phyloP scores from a whole-genome alignment of 92 coral and sea anemone species.

The Porites divaricata region DNA sequence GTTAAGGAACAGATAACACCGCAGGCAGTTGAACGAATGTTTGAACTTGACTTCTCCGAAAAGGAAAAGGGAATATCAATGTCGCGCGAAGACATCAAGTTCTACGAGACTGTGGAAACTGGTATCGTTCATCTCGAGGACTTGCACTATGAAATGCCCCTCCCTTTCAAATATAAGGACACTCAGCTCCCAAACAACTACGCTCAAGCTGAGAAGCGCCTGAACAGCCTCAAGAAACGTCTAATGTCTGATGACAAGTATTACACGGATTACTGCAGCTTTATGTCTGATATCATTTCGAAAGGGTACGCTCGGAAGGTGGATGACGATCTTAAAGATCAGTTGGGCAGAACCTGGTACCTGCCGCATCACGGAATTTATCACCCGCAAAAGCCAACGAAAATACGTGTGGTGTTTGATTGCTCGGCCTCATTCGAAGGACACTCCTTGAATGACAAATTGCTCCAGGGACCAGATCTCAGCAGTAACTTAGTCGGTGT shows the following conservation, averaged over 20 bases:
- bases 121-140: slow-evolving; percentile 57
- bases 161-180: slow-evolving; percentile 47
- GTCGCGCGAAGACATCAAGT: slow-evolving; percentile 46
- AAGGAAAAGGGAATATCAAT: slow-evolving; percentile 45
- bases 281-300: slow-evolving; percentile 47
- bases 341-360: slow-evolving; percentile 45
- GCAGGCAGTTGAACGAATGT: slow-evolving; percentile 19
- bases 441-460: slow-evolving; percentile 45
- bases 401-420: slow-evolving; percentile 49
- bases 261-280: slow-evolving; percentile 47
- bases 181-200: slow-evolving; percentile 54
- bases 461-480: slow-evolving; percentile 65
- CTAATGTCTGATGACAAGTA: slow-evolving; percentile 37
- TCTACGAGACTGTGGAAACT: slow-evolving; percentile 46
- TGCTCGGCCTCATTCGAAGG: slow-evolving; percentile 49
- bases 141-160: slow-evolving; percentile 68
- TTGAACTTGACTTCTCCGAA: slow-evolving; percentile 50
- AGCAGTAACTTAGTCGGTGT: slow-evolving; percentile 52
- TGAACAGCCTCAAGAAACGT: slow-evolving; percentile 52
- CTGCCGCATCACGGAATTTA: slow-evolving; percentile 32
- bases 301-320: slow-evolving; percentile 57
- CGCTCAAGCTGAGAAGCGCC: slow-evolving; percentile 56
- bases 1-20: slow-evolving; percentile 46
- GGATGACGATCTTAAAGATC: background rate
- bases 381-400: slow-evolving; percentile 39